These are phyloP conservation scores for Drosophila ercepeae DNA, from an alignment of 1,140 invertebrate genomes.

Conservation along the genomic window DNA sequence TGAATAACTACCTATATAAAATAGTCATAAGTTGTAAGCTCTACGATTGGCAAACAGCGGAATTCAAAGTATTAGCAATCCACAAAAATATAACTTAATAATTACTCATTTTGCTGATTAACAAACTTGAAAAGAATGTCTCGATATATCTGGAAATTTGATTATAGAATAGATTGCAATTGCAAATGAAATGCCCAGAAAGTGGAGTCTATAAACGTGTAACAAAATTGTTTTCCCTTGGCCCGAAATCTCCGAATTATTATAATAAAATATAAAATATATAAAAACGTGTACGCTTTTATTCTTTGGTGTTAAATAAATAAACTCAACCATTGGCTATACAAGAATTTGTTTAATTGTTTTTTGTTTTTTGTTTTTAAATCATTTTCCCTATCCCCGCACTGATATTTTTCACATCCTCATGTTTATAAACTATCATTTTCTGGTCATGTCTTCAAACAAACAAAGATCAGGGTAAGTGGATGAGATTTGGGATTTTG, in stretches of 20 bases:
- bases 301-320: conserved; percentile 62
- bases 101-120: conserved; percentile 9
- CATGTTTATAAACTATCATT: conserved; percentile 79
- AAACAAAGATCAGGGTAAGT: conserved; percentile 21
- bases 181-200: conserved; percentile 60
- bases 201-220: conserved; percentile 75
- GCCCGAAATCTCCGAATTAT: conserved; percentile 40
- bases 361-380: too few relatives aligned
- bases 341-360: conserved; percentile 18
- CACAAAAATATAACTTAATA: conserved; percentile 29
- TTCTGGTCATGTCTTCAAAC: conserved; percentile 58
- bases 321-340: conserved; percentile 44
- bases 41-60: conserved; percentile 52
- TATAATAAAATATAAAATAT: conserved; percentile 66
- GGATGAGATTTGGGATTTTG: background rate
- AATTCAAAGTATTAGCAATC: conserved; percentile 72
- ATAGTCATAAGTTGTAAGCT: conserved; percentile 79
- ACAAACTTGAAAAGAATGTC: background rate
- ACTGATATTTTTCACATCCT: conserved; percentile 33
- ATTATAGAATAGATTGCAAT: conserved; percentile 27
- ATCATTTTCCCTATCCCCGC: conserved; percentile 36
- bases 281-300: conserved; percentile 47
- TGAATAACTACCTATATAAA: conserved; percentile 48
- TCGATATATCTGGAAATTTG: conserved; percentile 19
- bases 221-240: conserved; percentile 49